Percentiles rank a stretch among this genome's conserved stretches.
Conservation (phyloP, 2,888 invertebrate species). For the Carpatolechia fugitivella region DNA sequence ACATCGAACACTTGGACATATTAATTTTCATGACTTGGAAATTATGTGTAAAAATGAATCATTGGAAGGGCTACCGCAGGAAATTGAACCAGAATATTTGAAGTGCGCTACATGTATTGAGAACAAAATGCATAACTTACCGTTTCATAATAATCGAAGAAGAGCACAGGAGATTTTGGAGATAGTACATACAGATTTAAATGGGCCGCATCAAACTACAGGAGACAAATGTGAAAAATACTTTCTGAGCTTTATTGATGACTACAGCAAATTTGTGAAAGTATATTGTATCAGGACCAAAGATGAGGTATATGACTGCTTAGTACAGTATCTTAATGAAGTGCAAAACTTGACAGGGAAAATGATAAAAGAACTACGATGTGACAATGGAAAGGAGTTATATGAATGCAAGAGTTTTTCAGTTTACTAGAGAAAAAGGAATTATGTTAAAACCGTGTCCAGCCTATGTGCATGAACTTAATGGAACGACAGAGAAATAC, state of each 20-base stretch:
- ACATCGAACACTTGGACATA: conserved; percentile 28
- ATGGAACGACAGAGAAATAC: conserved; percentile 32
- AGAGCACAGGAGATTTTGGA: conserved; percentile 25
- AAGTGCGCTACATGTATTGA: conserved; percentile 31
- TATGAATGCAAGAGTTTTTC: conserved; percentile 27
- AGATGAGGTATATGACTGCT: conserved; percentile 22
- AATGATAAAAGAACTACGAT: conserved; percentile 28
- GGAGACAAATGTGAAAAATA: conserved; percentile 32
- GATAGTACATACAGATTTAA: conserved; percentile 31
- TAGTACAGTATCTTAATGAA: conserved; percentile 27
- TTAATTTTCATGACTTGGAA: no score
- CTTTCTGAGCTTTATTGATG: conserved; percentile 32
- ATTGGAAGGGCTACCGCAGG: conserved; percentile 28
- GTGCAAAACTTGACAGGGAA: conserved; percentile 26
- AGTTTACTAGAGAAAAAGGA: conserved; percentile 28
- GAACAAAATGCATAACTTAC: conserved; percentile 29
- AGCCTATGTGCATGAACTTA: conserved; percentile 34
- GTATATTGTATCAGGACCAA: conserved; percentile 30
- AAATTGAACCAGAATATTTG: conserved; percentile 26
- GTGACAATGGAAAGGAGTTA: conserved; percentile 33
- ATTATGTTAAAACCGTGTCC: conserved; percentile 30
- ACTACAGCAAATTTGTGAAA: conserved; percentile 28
- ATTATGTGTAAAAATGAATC: no score
- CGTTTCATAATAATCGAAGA: conserved; percentile 31
- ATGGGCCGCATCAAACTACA: conserved; percentile 29